Percentiles rank a stretch among this genome's conserved stretches.
Conservation (phyloP, 2,888 invertebrate genomes). For the Caenorhabditis angaria region DNA sequence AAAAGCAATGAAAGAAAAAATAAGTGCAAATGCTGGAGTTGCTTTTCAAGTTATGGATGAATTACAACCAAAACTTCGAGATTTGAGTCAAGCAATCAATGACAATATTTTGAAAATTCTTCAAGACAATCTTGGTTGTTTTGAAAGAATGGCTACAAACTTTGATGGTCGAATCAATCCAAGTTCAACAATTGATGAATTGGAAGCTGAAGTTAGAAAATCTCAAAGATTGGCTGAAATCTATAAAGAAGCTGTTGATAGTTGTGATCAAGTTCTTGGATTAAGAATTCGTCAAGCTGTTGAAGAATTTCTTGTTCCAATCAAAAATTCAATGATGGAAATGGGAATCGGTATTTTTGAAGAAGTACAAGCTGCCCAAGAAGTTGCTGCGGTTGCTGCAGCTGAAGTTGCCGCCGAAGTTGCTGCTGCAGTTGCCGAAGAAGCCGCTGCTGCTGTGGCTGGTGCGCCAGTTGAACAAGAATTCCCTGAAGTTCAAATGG, state of each 20-base stretch:
- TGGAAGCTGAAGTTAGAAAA: conserved; percentile 21
- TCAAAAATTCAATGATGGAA: not conserved
- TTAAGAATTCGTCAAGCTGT: not conserved
- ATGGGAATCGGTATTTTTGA: not conserved
- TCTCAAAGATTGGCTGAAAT: conserved; percentile 13
- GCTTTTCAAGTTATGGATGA: conserved; percentile 25
- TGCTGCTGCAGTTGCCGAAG: not conserved
- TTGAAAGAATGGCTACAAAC: conserved; percentile 14
- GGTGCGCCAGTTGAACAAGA: not conserved
- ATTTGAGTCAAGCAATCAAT: conserved; percentile 8
- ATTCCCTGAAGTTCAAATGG: not conserved
- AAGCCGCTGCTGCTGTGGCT: not conserved
- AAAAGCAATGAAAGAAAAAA: conserved; percentile 24
- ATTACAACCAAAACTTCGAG: conserved; percentile 13
- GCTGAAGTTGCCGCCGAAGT: not conserved
- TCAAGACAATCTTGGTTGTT: not conserved
- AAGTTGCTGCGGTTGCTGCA: not conserved
- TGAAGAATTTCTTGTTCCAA: not conserved
- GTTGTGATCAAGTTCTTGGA: not conserved
- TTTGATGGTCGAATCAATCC: conserved; percentile 23
- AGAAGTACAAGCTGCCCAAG: not conserved
- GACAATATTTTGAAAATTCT: conserved; percentile 10
- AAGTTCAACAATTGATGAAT: conserved; percentile 19
- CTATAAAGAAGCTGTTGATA: conserved; percentile 10
- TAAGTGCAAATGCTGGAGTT: conserved; percentile 8